A percentile compares a stretch with the other conserved stretches of the same genome.
Conservation (phyloP, 2,888 invertebrate genomes). For the Brachycybe producta region DNA sequence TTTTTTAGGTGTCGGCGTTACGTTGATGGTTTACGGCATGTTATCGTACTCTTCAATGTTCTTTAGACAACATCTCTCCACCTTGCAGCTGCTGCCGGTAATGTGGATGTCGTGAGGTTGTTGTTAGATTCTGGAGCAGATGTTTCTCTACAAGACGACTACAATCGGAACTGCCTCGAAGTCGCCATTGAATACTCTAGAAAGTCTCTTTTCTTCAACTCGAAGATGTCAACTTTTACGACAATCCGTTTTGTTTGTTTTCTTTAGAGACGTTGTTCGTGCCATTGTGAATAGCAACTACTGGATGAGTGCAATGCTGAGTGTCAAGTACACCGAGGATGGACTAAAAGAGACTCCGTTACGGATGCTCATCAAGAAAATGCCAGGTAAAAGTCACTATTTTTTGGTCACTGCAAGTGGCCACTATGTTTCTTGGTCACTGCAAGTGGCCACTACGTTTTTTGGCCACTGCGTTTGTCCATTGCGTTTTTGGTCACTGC, state of each 20-base stretch:
- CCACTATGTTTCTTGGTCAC: too few species aligned
- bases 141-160: conserved; percentile 30
- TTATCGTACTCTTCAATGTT: too few species aligned
- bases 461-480: too few species aligned
- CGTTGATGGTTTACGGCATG: too few species aligned
- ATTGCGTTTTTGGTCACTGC: too few species aligned
- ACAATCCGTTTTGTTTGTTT: neutral
- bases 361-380: conserved; percentile 37
- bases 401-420: too few species aligned
- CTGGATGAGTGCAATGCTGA: conserved; percentile 36
- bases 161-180: conserved; percentile 36
- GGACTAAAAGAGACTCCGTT: conserved; percentile 36
- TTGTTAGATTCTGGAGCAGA: conserved; percentile 33
- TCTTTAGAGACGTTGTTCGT: conserved; percentile 33
- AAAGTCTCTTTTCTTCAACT: conserved; percentile 26
- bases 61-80: conserved; percentile 37
- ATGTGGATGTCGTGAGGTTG: conserved; percentile 32
- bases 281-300: conserved; percentile 33
- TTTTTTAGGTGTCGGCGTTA: too few species aligned
- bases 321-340: conserved; percentile 29
- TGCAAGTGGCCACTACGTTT: too few species aligned
- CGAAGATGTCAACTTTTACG: neutral
- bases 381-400: too few species aligned
- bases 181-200: conserved; percentile 35
- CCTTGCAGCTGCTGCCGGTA: conserved; percentile 34